These are phyloP conservation scores for Mus musculus DNA, from an alignment of 2,113 vertebrate species.

Conservation along the genomic window DNA sequence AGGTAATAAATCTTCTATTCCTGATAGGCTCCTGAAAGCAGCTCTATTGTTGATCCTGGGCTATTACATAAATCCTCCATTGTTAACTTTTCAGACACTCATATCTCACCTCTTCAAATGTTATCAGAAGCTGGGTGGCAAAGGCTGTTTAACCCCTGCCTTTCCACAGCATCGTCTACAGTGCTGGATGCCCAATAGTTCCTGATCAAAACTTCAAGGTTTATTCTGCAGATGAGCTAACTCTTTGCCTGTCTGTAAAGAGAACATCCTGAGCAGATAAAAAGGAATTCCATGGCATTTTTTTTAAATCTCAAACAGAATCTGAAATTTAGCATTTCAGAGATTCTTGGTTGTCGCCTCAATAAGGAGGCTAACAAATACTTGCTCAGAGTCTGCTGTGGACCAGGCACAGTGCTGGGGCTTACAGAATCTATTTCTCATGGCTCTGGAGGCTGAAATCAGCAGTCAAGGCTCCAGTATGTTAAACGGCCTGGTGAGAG, in stretches of 20 bases:
- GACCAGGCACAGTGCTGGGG: neutral
- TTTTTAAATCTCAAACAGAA: neutral
- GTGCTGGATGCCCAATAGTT: neutral
- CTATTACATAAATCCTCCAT: slow-evolving; percentile 10
- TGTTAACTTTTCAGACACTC: slow-evolving; percentile 5
- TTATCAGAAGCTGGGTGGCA: neutral
- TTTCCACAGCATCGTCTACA: neutral
- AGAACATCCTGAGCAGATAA: slow-evolving; percentile 3
- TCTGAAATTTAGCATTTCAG: slow-evolving; percentile 38
- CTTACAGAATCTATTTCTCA: neutral
- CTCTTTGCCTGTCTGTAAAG: slow-evolving; percentile 32
- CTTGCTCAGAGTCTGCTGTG: neutral
- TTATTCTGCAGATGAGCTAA: slow-evolving; percentile 54
- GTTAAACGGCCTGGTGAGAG: neutral
- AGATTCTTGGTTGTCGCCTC: slow-evolving; percentile 8
- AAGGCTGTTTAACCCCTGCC: neutral
- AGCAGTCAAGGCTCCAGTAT: neutral
- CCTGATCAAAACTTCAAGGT: slow-evolving; percentile 31
- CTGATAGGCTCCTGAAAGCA: neutral
- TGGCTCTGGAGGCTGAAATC: neutral
- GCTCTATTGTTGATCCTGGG: neutral
- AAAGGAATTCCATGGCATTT: neutral
- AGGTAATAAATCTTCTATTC: slow-evolving; percentile 39
- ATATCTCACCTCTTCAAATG: slow-evolving; percentile 41
- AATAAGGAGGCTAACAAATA: neutral